These are phyloP conservation scores for Ornithoptera alexandrae DNA, from an alignment of 2,888 invertebrate species.

Conservation along the genomic window DNA sequence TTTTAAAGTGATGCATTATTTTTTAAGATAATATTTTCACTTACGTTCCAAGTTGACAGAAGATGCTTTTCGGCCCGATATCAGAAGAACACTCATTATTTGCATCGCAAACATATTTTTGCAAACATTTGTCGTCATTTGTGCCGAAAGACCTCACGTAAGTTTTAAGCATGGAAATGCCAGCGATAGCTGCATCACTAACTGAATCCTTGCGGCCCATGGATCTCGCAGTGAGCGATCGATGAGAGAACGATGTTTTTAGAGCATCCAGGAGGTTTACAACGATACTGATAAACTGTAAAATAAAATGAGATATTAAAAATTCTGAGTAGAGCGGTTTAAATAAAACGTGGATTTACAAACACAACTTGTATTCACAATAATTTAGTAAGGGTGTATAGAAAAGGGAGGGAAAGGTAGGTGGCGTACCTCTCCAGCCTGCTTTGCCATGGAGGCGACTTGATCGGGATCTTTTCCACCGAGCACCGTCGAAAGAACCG, in stretches of 20 bases:
- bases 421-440: conserved; percentile 94
- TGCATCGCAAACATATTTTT: conserved; percentile 94
- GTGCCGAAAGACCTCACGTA: conserved; percentile 90
- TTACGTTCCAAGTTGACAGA: conserved; percentile 96
- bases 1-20: too few species aligned
- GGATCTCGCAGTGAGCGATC: conserved; percentile 90
- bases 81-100: conserved; percentile 92
- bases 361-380: conserved; percentile 11
- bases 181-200: conserved; percentile 93
- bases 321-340: background rate
- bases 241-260: conserved; percentile 95
- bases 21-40: conserved; percentile 51
- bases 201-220: conserved; percentile 93
- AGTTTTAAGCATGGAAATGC: conserved; percentile 93
- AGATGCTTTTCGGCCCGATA: conserved; percentile 89
- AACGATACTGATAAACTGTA: conserved; percentile 94
- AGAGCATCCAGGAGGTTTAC: conserved; percentile 94
- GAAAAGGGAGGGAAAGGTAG: conserved; percentile 66
- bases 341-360: conserved; percentile 6
- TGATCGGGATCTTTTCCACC: conserved; percentile 95
- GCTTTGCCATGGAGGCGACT: conserved; percentile 96
- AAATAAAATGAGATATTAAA: conserved; percentile 5
- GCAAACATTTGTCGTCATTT: conserved; percentile 89
- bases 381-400: conserved; percentile 35
- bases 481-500: conserved; percentile 93